phyloP scores from a whole-genome alignment of 2,113 vertebrate genomes.

The Eudyptes chrysolophus region DNA sequence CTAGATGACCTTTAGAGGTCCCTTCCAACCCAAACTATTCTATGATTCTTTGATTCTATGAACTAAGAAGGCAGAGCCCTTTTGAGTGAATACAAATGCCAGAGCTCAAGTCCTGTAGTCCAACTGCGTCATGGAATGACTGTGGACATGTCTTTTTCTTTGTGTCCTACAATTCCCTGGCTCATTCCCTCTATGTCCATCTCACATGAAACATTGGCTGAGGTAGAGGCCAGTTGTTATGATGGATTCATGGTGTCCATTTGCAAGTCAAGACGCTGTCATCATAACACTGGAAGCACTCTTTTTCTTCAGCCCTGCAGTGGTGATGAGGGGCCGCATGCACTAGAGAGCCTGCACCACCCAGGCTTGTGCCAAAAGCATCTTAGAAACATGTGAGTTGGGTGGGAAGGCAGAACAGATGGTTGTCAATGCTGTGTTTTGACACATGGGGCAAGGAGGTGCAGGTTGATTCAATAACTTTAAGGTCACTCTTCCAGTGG shows the following conservation, averaged over 20 bases:
- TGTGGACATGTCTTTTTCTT: background rate
- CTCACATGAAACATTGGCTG: background rate
- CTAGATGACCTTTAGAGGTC: too few relatives aligned
- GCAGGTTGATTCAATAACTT: background rate
- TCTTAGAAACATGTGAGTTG: background rate
- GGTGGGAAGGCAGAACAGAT: background rate
- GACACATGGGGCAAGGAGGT: background rate
- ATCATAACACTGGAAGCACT: background rate
- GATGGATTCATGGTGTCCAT: fast-evolving
- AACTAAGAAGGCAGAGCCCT: background rate
- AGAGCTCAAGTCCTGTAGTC: background rate
- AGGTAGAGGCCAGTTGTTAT: background rate
- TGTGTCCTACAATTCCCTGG: background rate
- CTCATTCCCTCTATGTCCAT: background rate
- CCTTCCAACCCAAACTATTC: too few relatives aligned
- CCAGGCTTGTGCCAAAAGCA: background rate
- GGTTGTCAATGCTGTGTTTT: background rate
- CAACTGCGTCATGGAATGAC: background rate
- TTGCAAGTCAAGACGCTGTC: background rate
- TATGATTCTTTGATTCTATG: too few relatives aligned
- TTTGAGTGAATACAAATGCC: background rate
- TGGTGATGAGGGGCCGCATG: background rate
- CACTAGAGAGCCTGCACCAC: background rate
- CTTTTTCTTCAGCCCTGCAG: background rate
- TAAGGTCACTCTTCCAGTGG: background rate